Base-by-base conservation (phyloP, 2,888 invertebrate species). In the Yponomeuta evonymella region DNA sequence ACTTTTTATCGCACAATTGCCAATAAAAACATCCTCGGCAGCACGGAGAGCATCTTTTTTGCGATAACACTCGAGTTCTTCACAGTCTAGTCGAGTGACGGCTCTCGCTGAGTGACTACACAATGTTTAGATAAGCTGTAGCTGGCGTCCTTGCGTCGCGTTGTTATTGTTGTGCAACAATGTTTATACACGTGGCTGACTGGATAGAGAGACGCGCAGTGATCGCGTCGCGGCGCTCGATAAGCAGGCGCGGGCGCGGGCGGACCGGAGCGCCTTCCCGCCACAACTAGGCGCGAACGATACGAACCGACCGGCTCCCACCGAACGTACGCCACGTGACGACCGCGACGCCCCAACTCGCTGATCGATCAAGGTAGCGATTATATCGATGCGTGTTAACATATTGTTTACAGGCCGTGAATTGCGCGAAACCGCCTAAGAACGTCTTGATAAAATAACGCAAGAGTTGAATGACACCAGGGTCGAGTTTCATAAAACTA, bases 111-210 rank as follows among this genome's bases (percentile, higher is more conserved):
- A 58, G 12, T 8, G 11, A 36, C 23, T 23, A 11, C 51, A 48
- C 33, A 65, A 29, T 51, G 68, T 68, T 68, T 51, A 68, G 68
- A 51, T 51, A 68, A 51, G 68, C 51, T 68, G 10, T 12, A 33
- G 67, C 68, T 15, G 43, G n/a, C 85, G 87, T 87, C 86, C 86
- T 87, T 87, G 88, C 79, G 79, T 15, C 81, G 84, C 84, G 51
- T 83, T 90, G 89, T 88, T 88, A 84, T 90, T 89, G 88, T 90
- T 89, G 89, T 89, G 89, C 89, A 87, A 89, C 88, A 88, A 85
- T 90, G 89, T 90, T 89, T 88, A 87, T 86, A 89, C 90, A 91
- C 91, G 91, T 90, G 90, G 88, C 85, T 81, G 74, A 43, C 43
- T 43, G 43, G 43, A 8, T 43, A 43, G 82, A 83, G 83, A 83